Base-by-base conservation (phyloP, 37 sponge, comb jelly and placozoan species). In the Theonella swinhoei region DNA sequence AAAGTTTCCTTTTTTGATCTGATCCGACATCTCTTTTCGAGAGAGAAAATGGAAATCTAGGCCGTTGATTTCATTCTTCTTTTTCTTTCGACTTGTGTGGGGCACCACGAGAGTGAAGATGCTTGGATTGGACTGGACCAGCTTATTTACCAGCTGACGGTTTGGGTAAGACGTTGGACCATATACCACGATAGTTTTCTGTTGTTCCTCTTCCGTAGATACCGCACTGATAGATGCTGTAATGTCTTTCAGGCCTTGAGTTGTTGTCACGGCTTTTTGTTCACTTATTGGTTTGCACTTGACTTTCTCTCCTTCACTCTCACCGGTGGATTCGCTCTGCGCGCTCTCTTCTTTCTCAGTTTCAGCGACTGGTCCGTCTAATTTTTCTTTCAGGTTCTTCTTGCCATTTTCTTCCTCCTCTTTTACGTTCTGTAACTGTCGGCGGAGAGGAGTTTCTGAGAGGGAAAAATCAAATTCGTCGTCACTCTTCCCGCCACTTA, bases 11-110 rank as follows among this genome's bases (percentile, higher is more conserved):
- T 74, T 68, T 3, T 63, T 74, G 2, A 96, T 77, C 42, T 67
- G 40, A 0, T 26, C 19, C 23, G 62, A 62, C 62, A 90, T 85
- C 28, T 81, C 77, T 26, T 59, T 74, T 19, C 69, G 80, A 8
- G 83, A 69, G 1, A 93, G 61, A 64, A 91, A 96, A 74, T 88
- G 80, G 76, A 86, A 91, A 26, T 96, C 96, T 8, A 80, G 28
- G 4, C 91, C 96, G 63, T 84, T 64, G 17, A 78, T 30, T 59
- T 96, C 96, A 36, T 68, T 37, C 23, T 71, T 58, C 17, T 76
- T 65, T n/a, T 72, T 77, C 62, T 69, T 63, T 47, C 96, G 63
- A 11, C 94, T 88, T 0, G 96, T 96, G 68, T 90, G 91, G 3
- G 89, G 65, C 9, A 95, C 70, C 0, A 86, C 87, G 30, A 64